phyloP scores from a whole-genome alignment of 2,888 invertebrate species.

The Leucozona laternaria region DNA sequence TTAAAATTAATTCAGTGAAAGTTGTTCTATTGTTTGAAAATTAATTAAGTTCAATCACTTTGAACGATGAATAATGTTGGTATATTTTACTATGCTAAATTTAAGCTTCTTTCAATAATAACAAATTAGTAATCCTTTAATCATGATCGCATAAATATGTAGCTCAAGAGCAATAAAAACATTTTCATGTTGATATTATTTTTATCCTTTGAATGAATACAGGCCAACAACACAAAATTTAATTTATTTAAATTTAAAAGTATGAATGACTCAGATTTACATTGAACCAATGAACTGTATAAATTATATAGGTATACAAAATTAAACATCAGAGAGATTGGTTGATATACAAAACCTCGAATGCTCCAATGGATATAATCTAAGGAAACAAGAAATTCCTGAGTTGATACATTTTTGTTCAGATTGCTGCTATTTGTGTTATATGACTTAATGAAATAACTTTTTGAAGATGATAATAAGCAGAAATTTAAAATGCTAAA shows the following conservation, averaged over 20 bases:
- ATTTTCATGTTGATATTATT: neutral
- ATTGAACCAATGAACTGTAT: conserved; percentile 20
- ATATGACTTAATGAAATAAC: too few relatives aligned
- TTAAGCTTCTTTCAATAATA: neutral
- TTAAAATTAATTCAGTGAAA: conserved; percentile 27
- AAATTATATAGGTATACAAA: neutral
- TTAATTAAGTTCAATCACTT: neutral
- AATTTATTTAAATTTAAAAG: neutral
- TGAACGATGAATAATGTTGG: conserved; percentile 2
- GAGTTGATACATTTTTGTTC: too few relatives aligned
- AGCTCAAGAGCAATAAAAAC: neutral
- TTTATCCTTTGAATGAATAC: neutral
- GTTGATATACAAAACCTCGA: neutral
- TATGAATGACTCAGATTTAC: neutral
- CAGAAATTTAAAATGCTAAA: too few relatives aligned
- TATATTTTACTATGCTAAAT: neutral
- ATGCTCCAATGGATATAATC: neutral
- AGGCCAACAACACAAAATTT: neutral
- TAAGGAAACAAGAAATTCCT: too few relatives aligned
- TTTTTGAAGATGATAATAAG: too few relatives aligned
- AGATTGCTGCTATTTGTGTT: too few relatives aligned
- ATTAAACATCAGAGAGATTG: neutral
- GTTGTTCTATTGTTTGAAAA: neutral
- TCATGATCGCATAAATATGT: neutral
- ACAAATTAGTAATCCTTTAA: neutral